phyloP scores from a whole-genome alignment of 2,797 vertebrate species.

The Urocyon cinereoargenteus region DNA sequence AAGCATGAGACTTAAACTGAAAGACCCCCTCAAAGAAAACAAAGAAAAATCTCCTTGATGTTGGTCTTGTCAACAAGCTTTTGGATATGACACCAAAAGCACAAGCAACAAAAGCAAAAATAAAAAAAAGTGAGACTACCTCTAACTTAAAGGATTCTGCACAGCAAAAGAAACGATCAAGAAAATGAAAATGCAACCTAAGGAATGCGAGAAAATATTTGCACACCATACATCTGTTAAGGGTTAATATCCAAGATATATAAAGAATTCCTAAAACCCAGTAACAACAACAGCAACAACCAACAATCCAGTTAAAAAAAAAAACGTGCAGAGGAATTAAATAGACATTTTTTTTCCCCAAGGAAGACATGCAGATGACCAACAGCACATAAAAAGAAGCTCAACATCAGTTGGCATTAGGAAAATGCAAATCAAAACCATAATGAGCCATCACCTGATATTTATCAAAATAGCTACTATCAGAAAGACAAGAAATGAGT shows the following conservation, averaged over 20 bases:
- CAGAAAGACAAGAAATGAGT: accelerated
- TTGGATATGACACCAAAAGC: not conserved
- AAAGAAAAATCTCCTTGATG: not conserved
- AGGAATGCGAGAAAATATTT: not conserved
- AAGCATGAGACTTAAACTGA: not conserved
- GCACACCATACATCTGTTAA: no score
- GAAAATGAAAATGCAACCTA: no score
- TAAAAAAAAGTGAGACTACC: accelerated
- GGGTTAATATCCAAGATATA: no score
- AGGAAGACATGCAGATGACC: not conserved
- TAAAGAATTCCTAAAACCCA: not conserved
- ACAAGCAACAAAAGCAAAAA: not conserved
- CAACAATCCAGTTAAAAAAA: accelerated
- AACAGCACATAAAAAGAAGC: no score
- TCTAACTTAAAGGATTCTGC: no score
- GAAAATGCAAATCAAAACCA: not conserved
- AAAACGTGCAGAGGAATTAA: not conserved
- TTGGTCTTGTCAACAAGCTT: not conserved
- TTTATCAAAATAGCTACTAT: not conserved
- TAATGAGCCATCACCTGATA: accelerated
- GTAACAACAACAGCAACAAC: not conserved
- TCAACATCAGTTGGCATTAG: no score
- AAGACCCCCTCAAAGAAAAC: not conserved
- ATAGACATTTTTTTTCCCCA: not conserved
- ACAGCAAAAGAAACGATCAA: accelerated